These are phyloP conservation scores for Schlechtendalia chinensis DNA, from an alignment of 1,140 invertebrate genomes.

Conservation along the genomic window DNA sequence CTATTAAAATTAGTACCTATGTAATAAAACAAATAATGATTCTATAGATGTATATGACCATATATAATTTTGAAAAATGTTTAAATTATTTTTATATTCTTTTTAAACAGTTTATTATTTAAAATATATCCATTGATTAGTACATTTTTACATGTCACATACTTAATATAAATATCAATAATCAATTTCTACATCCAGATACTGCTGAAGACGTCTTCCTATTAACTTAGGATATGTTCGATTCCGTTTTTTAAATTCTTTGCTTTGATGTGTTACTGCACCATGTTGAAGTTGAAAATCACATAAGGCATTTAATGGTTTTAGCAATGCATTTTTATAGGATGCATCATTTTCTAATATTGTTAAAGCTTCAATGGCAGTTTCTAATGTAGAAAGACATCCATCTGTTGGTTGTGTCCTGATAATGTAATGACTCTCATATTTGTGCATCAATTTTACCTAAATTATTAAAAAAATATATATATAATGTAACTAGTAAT, in stretches of 20 bases:
- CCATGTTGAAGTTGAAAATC: conserved; percentile 83
- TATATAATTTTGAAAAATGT: no score
- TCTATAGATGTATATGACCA: no score
- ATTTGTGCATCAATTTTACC: conserved; percentile 73
- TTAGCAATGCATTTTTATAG: conserved; percentile 68
- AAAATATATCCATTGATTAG: no score
- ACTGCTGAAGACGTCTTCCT: conserved; percentile 66
- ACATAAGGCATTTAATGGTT: conserved; percentile 79
- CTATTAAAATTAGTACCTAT: no score
- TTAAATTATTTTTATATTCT: no score
- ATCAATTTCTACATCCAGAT: conserved; percentile 1
- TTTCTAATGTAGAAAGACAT: conserved; percentile 88
- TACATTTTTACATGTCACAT: no score
- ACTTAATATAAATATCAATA: not conserved
- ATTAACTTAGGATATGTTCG: conserved; percentile 80
- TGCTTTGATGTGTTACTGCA: conserved; percentile 88
- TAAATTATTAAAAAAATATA: conserved; percentile 53
- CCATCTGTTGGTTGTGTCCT: conserved; percentile 88
- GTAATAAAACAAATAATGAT: no score
- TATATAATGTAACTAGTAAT: not conserved
- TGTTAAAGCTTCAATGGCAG: conserved; percentile 77
- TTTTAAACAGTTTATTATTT: no score
- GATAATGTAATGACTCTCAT: conserved; percentile 83
- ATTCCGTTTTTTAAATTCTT: conserved; percentile 82
- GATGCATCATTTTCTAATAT: conserved; percentile 70